These are phyloP conservation scores for Budorcas taxicolor DNA, from an alignment of 2,113 vertebrate genomes.

Conservation along the genomic window DNA sequence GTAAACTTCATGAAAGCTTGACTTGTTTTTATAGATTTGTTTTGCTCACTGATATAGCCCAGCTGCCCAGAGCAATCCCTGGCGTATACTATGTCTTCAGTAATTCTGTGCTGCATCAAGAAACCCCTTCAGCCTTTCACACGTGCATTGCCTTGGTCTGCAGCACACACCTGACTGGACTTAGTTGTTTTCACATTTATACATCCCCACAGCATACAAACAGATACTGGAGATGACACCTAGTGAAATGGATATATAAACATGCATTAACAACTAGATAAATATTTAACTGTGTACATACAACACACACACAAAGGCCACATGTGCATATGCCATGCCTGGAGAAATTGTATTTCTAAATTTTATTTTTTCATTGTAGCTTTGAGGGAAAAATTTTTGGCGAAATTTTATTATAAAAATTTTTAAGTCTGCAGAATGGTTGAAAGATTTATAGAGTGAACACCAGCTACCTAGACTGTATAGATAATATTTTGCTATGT, in stretches of 20 bases:
- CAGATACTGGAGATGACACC: neutral
- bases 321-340: neutral
- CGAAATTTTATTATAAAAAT: neutral
- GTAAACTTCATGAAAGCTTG: neutral
- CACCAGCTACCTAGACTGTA: neutral
- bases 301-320: neutral
- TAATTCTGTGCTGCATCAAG: neutral
- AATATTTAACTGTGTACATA: neutral
- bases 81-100: neutral
- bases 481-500: neutral
- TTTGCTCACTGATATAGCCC: neutral
- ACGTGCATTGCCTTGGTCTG: neutral
- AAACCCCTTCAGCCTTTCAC: neutral
- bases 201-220: neutral
- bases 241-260: neutral
- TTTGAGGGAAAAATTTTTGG: neutral
- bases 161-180: neutral
- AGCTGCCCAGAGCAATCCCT: neutral
- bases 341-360: neutral
- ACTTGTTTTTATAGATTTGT: neutral
- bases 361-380: neutral
- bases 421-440: neutral
- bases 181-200: neutral
- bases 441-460: neutral
- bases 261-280: neutral